Evolutionary conservation across 2,888 invertebrate species (phyloP).

Genomic region (Hermaeophaga mercurialis): DNA sequence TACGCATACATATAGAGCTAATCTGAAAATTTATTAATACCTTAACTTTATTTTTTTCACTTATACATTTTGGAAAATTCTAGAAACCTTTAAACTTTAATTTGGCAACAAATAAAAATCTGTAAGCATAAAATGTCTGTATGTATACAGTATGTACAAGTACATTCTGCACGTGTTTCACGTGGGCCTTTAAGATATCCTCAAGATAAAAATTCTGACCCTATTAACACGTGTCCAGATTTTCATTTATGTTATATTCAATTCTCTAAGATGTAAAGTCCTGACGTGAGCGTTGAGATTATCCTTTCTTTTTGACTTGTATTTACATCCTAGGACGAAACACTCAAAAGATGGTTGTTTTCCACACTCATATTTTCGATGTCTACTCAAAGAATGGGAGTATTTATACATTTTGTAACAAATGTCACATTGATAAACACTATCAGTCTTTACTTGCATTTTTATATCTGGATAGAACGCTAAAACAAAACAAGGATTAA

Average conservation of each 20-base stretch:
- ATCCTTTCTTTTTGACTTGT: slow-evolving; percentile 47
- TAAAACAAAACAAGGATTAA: slow-evolving; percentile 18
- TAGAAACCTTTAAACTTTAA: too few relatives aligned
- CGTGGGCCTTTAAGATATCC: too few relatives aligned
- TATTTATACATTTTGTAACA: slow-evolving; percentile 48
- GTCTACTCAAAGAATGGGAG: slow-evolving; percentile 45
- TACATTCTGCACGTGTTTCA: too few relatives aligned
- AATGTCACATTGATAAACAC: slow-evolving; percentile 35
- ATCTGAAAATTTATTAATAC: too few relatives aligned
- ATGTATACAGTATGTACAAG: too few relatives aligned
- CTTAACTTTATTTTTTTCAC: too few relatives aligned
- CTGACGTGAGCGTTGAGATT: slow-evolving; percentile 47
- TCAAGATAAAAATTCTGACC: too few relatives aligned
- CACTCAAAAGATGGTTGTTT: slow-evolving; percentile 46
- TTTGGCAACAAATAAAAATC: too few relatives aligned
- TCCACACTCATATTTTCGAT: slow-evolving; percentile 48
- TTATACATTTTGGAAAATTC: too few relatives aligned
- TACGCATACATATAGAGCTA: too few relatives aligned
- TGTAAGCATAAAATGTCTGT: too few relatives aligned
- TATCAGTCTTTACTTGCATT: slow-evolving; percentile 12
- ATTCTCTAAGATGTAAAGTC: slow-evolving; percentile 40
- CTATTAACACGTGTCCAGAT: too few relatives aligned
- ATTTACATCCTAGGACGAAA: slow-evolving; percentile 42
- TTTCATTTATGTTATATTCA: slow-evolving; percentile 39
- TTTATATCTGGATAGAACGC: slow-evolving; percentile 16